Percentiles rank a stretch among this genome's conserved stretches.
phyloP scores from a whole-genome alignment of 2,888 invertebrate genomes.

The Meandrusa payeni region DNA sequence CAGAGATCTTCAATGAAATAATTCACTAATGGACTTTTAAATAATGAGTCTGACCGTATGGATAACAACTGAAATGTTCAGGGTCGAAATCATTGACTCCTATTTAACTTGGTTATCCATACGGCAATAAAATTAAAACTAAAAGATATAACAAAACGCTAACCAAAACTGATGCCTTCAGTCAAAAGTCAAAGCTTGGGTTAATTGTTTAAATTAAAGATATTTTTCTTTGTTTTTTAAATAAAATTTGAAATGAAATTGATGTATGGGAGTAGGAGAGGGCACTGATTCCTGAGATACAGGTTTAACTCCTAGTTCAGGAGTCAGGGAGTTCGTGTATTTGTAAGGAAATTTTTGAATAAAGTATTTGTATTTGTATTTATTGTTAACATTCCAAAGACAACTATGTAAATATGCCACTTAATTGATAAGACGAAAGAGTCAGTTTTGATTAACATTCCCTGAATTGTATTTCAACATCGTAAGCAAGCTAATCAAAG shows the following conservation, averaged over 20 bases:
- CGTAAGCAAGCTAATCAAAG: slow-evolving; percentile 33
- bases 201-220: no score
- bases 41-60: slow-evolving; percentile 35
- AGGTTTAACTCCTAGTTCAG: no score
- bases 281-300: no score
- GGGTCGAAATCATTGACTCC: neutral
- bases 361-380: no score
- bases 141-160: slow-evolving; percentile 44
- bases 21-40: slow-evolving; percentile 54
- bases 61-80: slow-evolving; percentile 24
- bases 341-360: no score
- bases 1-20: slow-evolving; percentile 64
- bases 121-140: slow-evolving; percentile 19
- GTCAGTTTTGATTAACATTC: slow-evolving; percentile 50
- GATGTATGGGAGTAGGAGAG: no score
- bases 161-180: slow-evolving; percentile 44
- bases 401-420: no score
- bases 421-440: neutral
- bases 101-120: slow-evolving; percentile 5
- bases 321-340: no score
- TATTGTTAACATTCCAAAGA: no score
- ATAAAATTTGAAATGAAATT: no score
- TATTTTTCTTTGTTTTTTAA: no score
- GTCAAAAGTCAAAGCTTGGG: slow-evolving; percentile 27
- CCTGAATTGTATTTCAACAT: slow-evolving; percentile 46